Percentiles rank a stretch among this genome's conserved stretches.
These are phyloP conservation scores for Scaptomyza caliginosa DNA, from an alignment of 2,888 invertebrate species.

Conservation along the genomic window DNA sequence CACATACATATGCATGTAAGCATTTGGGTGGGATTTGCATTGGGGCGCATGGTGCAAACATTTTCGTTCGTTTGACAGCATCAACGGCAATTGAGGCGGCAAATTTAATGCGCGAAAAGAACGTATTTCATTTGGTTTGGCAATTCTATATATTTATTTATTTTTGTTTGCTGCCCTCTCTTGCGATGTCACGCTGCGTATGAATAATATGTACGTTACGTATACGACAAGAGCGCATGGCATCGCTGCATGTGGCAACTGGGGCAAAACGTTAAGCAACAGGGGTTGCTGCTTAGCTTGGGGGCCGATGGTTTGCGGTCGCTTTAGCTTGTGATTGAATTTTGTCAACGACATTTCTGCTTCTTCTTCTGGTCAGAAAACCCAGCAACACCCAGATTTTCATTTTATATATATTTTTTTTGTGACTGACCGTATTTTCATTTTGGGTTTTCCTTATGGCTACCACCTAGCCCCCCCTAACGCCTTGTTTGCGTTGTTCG, in stretches of 20 bases:
- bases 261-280: conserved; percentile 16
- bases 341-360: conserved; percentile 25
- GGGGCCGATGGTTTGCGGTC: background rate
- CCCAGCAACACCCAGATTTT: background rate
- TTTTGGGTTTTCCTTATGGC: background rate
- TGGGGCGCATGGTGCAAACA: conserved; percentile 27
- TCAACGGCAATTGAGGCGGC: conserved; percentile 64
- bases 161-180: background rate
- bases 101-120: conserved; percentile 70
- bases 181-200: conserved; percentile 72
- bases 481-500: background rate
- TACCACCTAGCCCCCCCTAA: background rate
- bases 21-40: conserved; percentile 48
- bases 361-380: background rate
- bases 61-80: conserved; percentile 43
- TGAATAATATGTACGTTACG: conserved; percentile 71
- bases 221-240: conserved; percentile 53
- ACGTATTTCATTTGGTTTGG: conserved; percentile 62
- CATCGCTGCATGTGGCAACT: conserved; percentile 57
- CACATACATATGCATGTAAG: background rate
- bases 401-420: background rate
- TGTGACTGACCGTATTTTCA: conserved; percentile 3
- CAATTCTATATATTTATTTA: conserved; percentile 13
- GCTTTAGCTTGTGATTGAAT: conserved; percentile 43
- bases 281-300: background rate